These are phyloP conservation scores for Psammodynastes pulverulentus DNA, from an alignment of 2,113 vertebrate species.

Conservation along the genomic window DNA sequence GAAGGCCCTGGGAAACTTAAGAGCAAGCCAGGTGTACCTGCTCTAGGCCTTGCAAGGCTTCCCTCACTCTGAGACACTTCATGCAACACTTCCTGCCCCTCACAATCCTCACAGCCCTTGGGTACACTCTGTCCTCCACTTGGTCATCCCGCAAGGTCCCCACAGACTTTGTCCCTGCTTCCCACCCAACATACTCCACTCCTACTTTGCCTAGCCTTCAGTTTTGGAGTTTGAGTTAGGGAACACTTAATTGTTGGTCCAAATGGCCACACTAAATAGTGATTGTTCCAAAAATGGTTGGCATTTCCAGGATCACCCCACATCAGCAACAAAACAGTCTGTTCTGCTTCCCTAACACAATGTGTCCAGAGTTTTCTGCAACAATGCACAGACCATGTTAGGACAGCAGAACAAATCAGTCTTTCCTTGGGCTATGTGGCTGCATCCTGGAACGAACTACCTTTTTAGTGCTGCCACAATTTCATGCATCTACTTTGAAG, in stretches of 20 bases:
- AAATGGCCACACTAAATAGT: not conserved
- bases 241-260: not conserved
- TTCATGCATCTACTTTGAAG: not conserved
- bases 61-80: no score
- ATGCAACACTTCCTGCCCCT: no score
- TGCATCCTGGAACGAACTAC: not conserved
- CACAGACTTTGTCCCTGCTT: not conserved
- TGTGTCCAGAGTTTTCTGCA: not conserved
- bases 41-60: no score
- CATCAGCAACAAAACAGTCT: not conserved
- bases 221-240: not conserved
- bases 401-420: not conserved
- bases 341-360: not conserved
- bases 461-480: not conserved
- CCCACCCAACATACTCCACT: not conserved
- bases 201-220: not conserved
- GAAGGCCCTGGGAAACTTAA: no score
- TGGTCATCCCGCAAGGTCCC: not conserved
- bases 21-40: no score
- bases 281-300: not conserved
- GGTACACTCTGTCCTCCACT: not conserved
- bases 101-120: not conserved
- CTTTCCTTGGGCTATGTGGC: not conserved
- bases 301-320: not conserved
- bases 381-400: not conserved